Evolutionary conservation across 2,888 invertebrate species (phyloP), one percentile per base, ranked within the genome.

Genomic region (Hypena proboscidalis): DNA sequence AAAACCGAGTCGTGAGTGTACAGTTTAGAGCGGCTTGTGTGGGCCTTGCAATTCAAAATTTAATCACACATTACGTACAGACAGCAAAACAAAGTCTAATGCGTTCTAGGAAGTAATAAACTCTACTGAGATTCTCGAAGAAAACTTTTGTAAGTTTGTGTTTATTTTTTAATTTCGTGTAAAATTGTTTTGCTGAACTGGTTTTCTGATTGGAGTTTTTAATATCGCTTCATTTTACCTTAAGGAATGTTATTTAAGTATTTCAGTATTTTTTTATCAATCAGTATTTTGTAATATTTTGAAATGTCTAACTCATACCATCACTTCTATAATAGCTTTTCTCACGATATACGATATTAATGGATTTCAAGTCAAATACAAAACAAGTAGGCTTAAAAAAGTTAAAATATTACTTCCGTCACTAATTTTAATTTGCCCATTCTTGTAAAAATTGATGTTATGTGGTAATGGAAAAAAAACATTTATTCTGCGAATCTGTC

Each of bases 11-110:
- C 32, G 22, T 21, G 69, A 72, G 61, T n/a, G n/a, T 55, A 29
- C 53, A 60, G 67, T 68, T 68, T 62, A 67, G 67, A 57, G 63
- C 77, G 31, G 61, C 64, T 62, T 78, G 72, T 79, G 80, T 77
- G 81, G 60, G 73, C 67, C 46, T 46, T 44, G 68, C 72, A 80
- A 79, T 81, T 82, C 81, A 77, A 79, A 80, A 80, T 77, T 78
- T 79, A 81, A 83, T 80, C 77, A 71, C 69, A 73, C 68, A 62
- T 69, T 70, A 52, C 45, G 70, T 76, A 75, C 61, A 32, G 58
- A 43, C 45, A 58, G 45, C 45, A 48, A 47, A 67, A 58, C 14
- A 49, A 55, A 53, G 22, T 60, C 47, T 46, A 33, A 41, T 36
- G 41, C 29, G 38, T 41, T 32, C 27, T 13, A 51, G n/a, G n/a